Conservation (phyloP, 2,113 vertebrate genomes). For the Thamnaconus septentrionalis region DNA sequence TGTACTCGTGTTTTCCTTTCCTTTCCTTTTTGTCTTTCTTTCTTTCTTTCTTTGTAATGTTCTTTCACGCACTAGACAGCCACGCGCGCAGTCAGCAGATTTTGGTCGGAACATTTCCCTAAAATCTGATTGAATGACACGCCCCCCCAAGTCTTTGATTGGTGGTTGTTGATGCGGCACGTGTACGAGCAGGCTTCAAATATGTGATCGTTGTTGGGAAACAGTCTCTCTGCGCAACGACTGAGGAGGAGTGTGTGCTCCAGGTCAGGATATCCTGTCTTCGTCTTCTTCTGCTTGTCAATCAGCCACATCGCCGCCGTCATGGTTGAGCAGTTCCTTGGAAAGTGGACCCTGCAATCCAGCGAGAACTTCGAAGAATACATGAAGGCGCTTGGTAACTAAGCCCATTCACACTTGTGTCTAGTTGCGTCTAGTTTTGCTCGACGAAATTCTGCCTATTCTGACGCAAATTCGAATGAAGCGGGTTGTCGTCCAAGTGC, state of each 20-base stretch:
- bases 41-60: too few relatives aligned
- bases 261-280: not conserved
- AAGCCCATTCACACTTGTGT: slow-evolving; percentile 18
- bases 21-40: too few relatives aligned
- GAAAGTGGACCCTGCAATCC: slow-evolving; percentile 82
- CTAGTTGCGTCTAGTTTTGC: not conserved
- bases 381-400: slow-evolving; percentile 85
- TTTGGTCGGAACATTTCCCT: not conserved
- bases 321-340: slow-evolving; percentile 85
- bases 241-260: too few relatives aligned
- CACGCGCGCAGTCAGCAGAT: not conserved
- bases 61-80: too few relatives aligned
- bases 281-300: not conserved
- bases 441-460: too few relatives aligned
- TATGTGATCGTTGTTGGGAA: not conserved
- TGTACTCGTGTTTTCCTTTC: too few relatives aligned
- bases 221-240: not conserved
- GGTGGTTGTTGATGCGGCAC: slow-evolving; percentile 20
- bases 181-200: slow-evolving; percentile 42
- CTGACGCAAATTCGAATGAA: too few relatives aligned
- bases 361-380: slow-evolving; percentile 88
- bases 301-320: not conserved
- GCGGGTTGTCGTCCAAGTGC: too few relatives aligned
- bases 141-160: slow-evolving; percentile 54
- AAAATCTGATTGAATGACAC: slow-evolving; percentile 37